A percentile compares a stretch with the other conserved stretches of the same genome.
These are phyloP conservation scores for Grammatotria lemairii DNA, from an alignment of 2,113 vertebrate species.

Conservation along the genomic window DNA sequence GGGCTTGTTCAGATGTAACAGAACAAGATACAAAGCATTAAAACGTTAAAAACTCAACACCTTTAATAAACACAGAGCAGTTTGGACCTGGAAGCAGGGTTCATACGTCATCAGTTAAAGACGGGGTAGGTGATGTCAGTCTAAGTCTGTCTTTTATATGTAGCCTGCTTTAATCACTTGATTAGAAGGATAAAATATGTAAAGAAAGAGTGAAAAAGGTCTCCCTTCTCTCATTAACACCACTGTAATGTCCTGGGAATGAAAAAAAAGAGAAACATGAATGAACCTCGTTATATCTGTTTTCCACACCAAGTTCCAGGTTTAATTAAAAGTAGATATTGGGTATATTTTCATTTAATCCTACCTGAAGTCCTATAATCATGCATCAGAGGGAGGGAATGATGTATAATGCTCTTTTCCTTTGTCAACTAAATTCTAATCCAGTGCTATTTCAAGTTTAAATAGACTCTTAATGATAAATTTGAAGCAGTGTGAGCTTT, in stretches of 20 bases:
- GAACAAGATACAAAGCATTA: background rate
- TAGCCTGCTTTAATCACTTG: background rate
- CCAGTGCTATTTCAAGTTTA: background rate
- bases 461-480: background rate
- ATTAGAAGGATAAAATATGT: background rate
- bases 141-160: background rate
- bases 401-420: background rate
- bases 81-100: background rate
- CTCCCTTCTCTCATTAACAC: background rate
- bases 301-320: background rate
- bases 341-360: background rate
- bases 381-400: background rate
- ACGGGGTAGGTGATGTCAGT: background rate
- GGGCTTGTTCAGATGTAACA: background rate
- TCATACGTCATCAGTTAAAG: background rate
- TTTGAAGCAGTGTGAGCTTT: background rate
- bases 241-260: background rate
- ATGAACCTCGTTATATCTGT: background rate
- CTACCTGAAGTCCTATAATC: background rate
- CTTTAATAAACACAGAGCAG: background rate
- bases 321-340: background rate
- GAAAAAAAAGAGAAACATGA: background rate
- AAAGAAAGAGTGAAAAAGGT: background rate
- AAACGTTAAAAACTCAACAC: background rate
- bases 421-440: background rate